Evolutionary conservation across 2,888 invertebrate genomes (phyloP), one percentile per base, ranked within the genome.

Genomic region (Drosophila mercatorum): DNA sequence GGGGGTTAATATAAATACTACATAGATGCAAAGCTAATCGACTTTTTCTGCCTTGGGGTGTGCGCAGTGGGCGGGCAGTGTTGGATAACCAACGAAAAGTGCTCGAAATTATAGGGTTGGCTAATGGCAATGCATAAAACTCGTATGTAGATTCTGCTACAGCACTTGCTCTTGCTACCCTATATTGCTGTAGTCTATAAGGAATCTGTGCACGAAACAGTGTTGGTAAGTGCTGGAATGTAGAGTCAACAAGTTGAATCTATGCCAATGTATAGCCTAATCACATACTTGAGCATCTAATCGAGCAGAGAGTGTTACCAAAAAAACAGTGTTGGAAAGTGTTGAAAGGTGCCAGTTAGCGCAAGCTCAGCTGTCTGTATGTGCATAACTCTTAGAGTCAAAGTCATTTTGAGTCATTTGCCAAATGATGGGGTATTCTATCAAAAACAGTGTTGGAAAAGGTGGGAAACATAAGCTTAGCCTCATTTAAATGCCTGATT

Each of bases 21-120:
- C 34, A 34, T 51, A 34, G 49, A 51, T 51, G 3, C 49, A 17
- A 34, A 34, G 34, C 34, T 3, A 34, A 51, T 31, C 3, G 3
- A 17, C 17, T 2, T 51, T 34, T 10, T 43, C 8, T 43, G 17
- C 17, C n/a, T 49, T n/a, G 10, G n/a, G 5, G n/a, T 0, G n/a
- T n/a, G 46, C 7, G 26, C 46, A 28, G 46, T 7, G 46, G 26
- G 44, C 40, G 43, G 49, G 10, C 49, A 49, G 49, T 49, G 49
- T 49, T 49, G 49, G 49, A 10, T 10, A 49, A 31, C 11, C 17
- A 17, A 6, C 34, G 11, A 47, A 28, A 47, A 4, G 8, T 28
- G 47, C 47, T 3, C 8, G 47, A 28, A 49, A 31, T 31, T n/a
- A 8, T 4, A 47, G 28, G n/a, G 47, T 10, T 47, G 26, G 12